Evolutionary conservation across 2,113 vertebrate genomes (phyloP), one percentile per base, ranked within the genome.

Genomic region (Centropus bengalensis): DNA sequence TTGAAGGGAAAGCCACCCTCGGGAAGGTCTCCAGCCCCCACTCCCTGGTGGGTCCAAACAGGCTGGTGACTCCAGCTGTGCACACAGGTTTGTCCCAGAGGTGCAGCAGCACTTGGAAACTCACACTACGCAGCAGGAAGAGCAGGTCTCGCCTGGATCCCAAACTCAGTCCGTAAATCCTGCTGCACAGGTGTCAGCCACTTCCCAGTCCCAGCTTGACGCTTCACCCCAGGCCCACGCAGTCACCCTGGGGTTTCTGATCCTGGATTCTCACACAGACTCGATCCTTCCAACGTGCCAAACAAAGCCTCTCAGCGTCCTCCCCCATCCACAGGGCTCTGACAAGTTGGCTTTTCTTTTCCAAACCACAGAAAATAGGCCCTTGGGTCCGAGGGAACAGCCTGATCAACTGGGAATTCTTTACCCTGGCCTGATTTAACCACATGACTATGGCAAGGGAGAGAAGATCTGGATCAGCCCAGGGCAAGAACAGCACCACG

Each of bases 291-390:
- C 59, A 85, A 10, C 5, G 2, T 1, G 14, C 12, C 59, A 54
- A 67, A 63, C 36, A 42, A 59, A 14, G 62, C 27, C n/a, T 0
- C 1, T 33, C 2, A 10, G 54, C 7, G 5, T 47, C 63, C 52
- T 71, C 52, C 32, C 32, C 36, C 47, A 52, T 19, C 42, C 58
- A 47, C 14, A 51, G 40, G 12, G 51, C 45, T 63, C 54, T 30
- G 42, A 47, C 40, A n/a, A 4, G 3, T 2, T 59, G 14, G 32
- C 8, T 38, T 63, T 68, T 80, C 30, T 71, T 44, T 45, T 7
- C 47, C 58, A 17, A 70, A 30, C 17, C 58, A 85, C 54, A 88
- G 27, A 81, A 81, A 88, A 32, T 2, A 14, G 30, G 4, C 44
- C 40, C 49, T 78, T 23, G 33, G 27, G 23, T 28, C 36, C 5